phyloP scores from a whole-genome alignment of 2,888 invertebrate species.

The Gymnoscelis rufifasciata region DNA sequence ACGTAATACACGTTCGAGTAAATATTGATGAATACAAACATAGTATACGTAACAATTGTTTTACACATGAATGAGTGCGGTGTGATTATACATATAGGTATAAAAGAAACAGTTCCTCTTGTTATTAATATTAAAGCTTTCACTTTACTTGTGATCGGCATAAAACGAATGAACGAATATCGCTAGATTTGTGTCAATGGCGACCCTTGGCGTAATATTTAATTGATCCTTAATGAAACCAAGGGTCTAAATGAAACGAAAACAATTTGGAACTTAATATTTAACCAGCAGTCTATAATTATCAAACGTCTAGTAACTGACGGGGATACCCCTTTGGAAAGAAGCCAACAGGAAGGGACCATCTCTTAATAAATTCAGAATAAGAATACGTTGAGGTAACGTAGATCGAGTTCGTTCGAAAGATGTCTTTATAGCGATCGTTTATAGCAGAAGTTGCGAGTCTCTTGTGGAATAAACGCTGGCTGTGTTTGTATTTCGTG shows the following conservation, averaged over 20 bases:
- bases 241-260: slow-evolving; percentile 23
- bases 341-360: slow-evolving; percentile 69
- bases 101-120: slow-evolving; percentile 7
- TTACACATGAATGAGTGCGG: slow-evolving; percentile 31
- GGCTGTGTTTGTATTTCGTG: slow-evolving; percentile 14
- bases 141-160: no score
- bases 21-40: slow-evolving; percentile 39
- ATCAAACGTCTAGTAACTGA: slow-evolving; percentile 71
- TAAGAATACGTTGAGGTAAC: slow-evolving; percentile 53
- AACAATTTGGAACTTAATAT: not conserved
- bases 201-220: no score
- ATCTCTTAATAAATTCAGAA: slow-evolving; percentile 69
- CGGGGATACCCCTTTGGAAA: slow-evolving; percentile 73
- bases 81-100: slow-evolving; percentile 45
- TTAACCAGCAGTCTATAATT: slow-evolving; percentile 63
- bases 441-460: slow-evolving; percentile 13
- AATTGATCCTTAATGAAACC: not conserved
- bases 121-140: no score
- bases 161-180: no score
- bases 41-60: slow-evolving; percentile 38
- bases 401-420: slow-evolving; percentile 42
- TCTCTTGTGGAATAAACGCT: slow-evolving; percentile 7
- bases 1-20: slow-evolving; percentile 36
- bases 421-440: slow-evolving; percentile 30
- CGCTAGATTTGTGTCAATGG: no score